Conservation (phyloP, 2,888 invertebrate genomes). For the Hipparchia sbordonii region DNA sequence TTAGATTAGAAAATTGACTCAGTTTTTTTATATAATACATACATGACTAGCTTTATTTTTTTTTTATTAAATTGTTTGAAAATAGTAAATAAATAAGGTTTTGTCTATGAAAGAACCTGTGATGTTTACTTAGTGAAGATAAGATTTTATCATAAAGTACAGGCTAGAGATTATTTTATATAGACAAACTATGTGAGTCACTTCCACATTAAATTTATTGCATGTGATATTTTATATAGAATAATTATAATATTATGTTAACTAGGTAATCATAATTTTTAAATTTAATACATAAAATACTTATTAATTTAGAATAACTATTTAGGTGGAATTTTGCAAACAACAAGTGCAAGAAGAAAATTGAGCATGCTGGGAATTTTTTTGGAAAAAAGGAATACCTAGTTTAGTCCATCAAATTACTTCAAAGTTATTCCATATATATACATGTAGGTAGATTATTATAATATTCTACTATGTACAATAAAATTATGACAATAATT, state of each 20-base stretch:
- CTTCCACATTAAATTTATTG: conserved; percentile 17
- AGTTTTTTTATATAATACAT: no score
- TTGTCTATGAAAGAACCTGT: conserved; percentile 25
- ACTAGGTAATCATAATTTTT: neutral
- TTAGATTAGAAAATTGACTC: no score
- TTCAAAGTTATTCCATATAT: no score
- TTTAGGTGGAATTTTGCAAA: neutral
- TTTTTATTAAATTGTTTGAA: neutral
- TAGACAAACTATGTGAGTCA: conserved; percentile 27
- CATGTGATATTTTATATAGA: neutral
- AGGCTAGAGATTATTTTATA: conserved; percentile 28
- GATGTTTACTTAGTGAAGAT: conserved; percentile 30
- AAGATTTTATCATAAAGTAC: conserved; percentile 31
- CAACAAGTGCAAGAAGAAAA: neutral
- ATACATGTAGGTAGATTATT: no score
- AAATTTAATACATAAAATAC: neutral
- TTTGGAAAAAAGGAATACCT: no score
- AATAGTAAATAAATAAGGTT: conserved; percentile 23
- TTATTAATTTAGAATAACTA: neutral
- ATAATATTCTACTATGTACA: neutral
- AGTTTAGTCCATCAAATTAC: no score
- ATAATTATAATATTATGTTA: neutral
- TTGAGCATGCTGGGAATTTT: neutral
- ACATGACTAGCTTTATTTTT: neutral
- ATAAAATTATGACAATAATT: neutral